Percentiles rank a stretch among this genome's conserved stretches.
These are phyloP conservation scores for Lithobates pipiens DNA, from an alignment of 2,797 vertebrate genomes.

Conservation along the genomic window DNA sequence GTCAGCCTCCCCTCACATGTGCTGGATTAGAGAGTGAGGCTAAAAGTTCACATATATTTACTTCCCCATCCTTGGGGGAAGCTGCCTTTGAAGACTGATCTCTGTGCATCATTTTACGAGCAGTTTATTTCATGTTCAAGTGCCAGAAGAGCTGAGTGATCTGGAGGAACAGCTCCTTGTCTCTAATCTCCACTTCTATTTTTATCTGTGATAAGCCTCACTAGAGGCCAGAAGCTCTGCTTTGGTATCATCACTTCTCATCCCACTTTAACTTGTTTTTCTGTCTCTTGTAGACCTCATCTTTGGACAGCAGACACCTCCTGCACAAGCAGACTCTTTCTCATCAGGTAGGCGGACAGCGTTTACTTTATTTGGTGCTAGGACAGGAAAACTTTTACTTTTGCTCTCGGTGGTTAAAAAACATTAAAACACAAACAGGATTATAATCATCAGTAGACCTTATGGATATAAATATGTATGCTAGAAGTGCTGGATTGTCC, in stretches of 20 bases:
- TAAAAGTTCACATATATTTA: conserved; percentile 21
- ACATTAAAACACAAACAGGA: no score
- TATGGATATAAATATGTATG: neutral
- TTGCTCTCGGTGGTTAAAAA: no score
- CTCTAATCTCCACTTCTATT: conserved; percentile 38
- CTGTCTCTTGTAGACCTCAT: conserved; percentile 37
- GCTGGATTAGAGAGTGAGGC: conserved; percentile 21
- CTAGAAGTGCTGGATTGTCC: no score
- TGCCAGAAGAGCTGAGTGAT: conserved; percentile 15
- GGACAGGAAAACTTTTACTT: no score
- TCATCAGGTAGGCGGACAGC: conserved; percentile 40
- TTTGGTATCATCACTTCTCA: neutral
- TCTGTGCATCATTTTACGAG: conserved; percentile 27
- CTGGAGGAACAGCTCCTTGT: conserved; percentile 1
- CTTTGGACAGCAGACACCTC: neutral
- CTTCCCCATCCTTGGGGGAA: neutral
- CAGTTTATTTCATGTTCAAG: conserved; percentile 30
- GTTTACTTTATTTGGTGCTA: neutral
- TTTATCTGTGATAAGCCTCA: conserved; percentile 40
- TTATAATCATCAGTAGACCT: neutral
- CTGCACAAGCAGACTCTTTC: neutral
- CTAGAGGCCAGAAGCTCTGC: neutral
- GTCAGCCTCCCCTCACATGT: conserved; percentile 5
- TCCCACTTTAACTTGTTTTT: neutral
- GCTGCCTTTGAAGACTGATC: conserved; percentile 22